These are phyloP conservation scores for Dendrophyllia cribrosa DNA, from an alignment of 64 coral and sea anemone genomes.

Conservation along the genomic window DNA sequence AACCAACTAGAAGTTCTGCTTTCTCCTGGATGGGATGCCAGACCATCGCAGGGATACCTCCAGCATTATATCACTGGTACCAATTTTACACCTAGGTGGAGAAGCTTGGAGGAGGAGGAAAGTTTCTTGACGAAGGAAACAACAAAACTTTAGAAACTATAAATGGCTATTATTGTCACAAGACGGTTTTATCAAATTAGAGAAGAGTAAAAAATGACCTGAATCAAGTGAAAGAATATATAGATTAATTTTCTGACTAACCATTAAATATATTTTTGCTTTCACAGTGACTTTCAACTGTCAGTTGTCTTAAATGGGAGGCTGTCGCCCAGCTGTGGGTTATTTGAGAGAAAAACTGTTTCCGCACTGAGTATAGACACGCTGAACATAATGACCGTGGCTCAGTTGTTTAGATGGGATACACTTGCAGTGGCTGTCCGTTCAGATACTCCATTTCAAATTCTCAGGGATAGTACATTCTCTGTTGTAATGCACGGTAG, in stretches of 20 bases:
- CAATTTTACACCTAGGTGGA: no score
- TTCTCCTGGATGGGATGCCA: no score
- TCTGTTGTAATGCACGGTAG: constrained; percentile 64
- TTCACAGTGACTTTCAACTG: constrained; percentile 51
- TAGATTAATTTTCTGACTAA: background rate
- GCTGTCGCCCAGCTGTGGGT: constrained; percentile 48
- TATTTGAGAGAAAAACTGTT: constrained; percentile 44
- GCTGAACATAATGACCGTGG: constrained; percentile 47
- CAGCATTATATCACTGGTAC: no score
- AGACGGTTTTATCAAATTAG: no score
- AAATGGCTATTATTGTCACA: no score
- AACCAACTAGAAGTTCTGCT: no score
- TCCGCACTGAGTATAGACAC: background rate
- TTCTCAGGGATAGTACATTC: constrained; percentile 59
- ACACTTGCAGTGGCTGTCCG: constrained; percentile 47
- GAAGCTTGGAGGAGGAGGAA: no score
- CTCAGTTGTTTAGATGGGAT: constrained; percentile 63
- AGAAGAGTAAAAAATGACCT: no score
- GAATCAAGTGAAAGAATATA: no score
- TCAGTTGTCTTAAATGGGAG: constrained; percentile 45
- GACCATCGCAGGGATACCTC: no score
- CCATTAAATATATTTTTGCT: background rate
- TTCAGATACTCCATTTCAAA: background rate
- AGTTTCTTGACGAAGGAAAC: no score
- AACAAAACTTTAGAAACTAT: no score